Conservation (phyloP, 2,113 vertebrate species). For the Paramisgurnus dabryanus region DNA sequence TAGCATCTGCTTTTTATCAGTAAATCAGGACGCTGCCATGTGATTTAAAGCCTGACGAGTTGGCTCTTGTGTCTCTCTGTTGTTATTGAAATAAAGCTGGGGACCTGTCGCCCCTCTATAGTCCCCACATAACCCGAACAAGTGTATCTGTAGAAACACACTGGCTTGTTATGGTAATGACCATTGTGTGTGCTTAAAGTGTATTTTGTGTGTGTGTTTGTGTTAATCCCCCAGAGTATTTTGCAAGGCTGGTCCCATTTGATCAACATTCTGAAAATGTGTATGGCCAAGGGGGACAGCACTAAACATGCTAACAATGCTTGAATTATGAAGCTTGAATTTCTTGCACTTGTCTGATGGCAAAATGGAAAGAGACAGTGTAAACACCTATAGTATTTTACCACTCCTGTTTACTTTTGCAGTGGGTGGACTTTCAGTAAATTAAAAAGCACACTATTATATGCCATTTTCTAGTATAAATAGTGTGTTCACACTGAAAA, state of each 20-base stretch:
- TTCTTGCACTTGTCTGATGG: constrained; percentile 39
- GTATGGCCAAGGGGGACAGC: constrained; percentile 53
- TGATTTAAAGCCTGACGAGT: constrained; percentile 75
- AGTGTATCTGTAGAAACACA: constrained; percentile 84
- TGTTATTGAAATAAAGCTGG: constrained; percentile 81
- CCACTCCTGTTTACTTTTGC: too few relatives aligned
- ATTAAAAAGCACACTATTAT: too few relatives aligned
- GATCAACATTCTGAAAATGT: constrained; percentile 57
- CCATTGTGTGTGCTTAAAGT: constrained; percentile 42
- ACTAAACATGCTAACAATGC: constrained; percentile 52
- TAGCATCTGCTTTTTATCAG: constrained; percentile 76
- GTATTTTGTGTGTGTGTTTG: constrained; percentile 29
- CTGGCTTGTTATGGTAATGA: constrained; percentile 84
- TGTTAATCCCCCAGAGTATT: constrained; percentile 55
- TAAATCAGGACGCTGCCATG: constrained; percentile 73
- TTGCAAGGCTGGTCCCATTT: constrained; percentile 43
- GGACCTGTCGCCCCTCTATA: constrained; percentile 46
- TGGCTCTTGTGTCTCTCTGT: constrained; percentile 76
- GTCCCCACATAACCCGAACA: constrained; percentile 71
- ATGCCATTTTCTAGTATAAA: too few relatives aligned
- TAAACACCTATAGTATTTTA: not conserved
- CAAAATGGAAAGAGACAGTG: constrained; percentile 18
- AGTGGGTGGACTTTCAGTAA: too few relatives aligned
- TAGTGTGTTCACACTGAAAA: too few relatives aligned
- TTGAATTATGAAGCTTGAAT: constrained; percentile 29